These are phyloP conservation scores for Chelonoidis abingdonii DNA, from an alignment of 2,113 vertebrate species.

Conservation along the genomic window DNA sequence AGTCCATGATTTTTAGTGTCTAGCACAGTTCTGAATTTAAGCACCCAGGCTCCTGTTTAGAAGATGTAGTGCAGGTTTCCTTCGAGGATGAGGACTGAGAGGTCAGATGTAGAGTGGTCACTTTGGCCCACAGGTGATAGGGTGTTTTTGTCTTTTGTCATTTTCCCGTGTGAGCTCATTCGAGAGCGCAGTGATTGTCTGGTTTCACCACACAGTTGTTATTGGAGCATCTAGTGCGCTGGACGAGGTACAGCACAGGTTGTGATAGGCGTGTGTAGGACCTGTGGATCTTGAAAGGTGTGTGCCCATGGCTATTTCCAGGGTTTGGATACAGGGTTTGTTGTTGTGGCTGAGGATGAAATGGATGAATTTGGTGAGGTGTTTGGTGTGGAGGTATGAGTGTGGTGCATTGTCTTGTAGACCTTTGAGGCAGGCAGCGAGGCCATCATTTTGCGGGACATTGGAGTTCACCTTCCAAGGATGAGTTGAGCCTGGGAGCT, in stretches of 20 bases:
- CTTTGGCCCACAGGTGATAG: neutral
- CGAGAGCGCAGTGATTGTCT: neutral
- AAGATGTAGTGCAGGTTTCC: too few relatives aligned
- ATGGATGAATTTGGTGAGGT: neutral
- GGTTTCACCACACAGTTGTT: neutral
- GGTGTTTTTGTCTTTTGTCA: neutral
- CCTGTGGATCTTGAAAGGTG: neutral
- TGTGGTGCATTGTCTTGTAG: neutral
- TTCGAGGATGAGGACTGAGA: too few relatives aligned
- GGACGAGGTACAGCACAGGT: neutral
- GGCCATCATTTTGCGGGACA: neutral
- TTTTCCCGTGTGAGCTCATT: neutral
- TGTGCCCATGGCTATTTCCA: neutral
- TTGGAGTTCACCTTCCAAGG: neutral
- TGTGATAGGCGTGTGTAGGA: neutral
- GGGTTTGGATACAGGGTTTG: neutral
- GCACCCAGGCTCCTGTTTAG: too few relatives aligned
- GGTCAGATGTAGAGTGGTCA: neutral
- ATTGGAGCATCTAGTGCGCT: neutral
- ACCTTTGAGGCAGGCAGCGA: neutral
- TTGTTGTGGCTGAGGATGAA: neutral
- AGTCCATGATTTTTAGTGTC: neutral
- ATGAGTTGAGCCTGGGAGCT: neutral
- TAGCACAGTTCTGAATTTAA: neutral
- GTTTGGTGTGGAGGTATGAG: too few relatives aligned